These are phyloP conservation scores for Xyrauchen texanus DNA, from an alignment of 2,113 vertebrate species.

Conservation along the genomic window DNA sequence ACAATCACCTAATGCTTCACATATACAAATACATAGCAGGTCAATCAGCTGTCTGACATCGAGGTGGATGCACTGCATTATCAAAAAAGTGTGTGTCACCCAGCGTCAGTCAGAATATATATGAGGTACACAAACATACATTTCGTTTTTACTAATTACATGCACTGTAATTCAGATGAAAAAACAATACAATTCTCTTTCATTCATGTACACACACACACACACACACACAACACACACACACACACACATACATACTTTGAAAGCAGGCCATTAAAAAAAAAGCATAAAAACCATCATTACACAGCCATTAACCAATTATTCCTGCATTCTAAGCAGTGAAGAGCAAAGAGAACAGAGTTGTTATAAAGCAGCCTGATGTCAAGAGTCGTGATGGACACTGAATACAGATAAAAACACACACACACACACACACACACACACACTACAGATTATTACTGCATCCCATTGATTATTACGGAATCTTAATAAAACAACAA, in stretches of 20 bases:
- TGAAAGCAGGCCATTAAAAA: constrained; percentile 35
- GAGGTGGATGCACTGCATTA: neutral
- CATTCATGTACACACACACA: constrained; percentile 1
- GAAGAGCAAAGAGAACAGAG: constrained; percentile 10
- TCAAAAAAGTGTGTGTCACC: neutral
- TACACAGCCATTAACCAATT: constrained; percentile 42
- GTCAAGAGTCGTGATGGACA: neutral
- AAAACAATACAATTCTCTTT: neutral
- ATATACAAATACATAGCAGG: neutral
- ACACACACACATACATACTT: no score
- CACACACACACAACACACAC: neutral
- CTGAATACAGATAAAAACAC: constrained; percentile 1
- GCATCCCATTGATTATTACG: neutral
- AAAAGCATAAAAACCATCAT: constrained; percentile 19
- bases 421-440: neutral
- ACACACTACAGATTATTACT: no score
- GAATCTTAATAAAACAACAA: neutral
- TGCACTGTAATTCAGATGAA: neutral
- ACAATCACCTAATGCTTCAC: neutral
- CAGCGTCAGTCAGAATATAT: no score
- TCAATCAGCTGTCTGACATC: constrained; percentile 12
- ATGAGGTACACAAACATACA: neutral
- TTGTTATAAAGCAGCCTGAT: constrained; percentile 1
- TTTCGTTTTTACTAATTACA: neutral
- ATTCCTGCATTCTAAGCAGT: constrained; percentile 15